Evolutionary conservation across 2,113 vertebrate species (phyloP).

Genomic region (Micromys minutus): DNA sequence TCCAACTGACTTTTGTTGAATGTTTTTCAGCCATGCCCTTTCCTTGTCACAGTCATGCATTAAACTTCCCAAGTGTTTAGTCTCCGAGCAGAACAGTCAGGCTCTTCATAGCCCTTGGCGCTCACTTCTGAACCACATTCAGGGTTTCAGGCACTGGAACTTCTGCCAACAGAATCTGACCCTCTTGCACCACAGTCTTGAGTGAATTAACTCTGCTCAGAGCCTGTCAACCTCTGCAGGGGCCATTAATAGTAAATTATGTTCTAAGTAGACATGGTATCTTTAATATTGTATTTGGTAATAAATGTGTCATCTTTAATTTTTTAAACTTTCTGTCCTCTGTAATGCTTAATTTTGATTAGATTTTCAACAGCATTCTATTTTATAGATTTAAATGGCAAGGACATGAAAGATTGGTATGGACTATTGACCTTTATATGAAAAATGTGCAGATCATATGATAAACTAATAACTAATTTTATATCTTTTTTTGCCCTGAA

Average conservation of each 20-base stretch:
- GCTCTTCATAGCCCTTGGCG: conserved; percentile 71
- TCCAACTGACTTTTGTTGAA: neutral
- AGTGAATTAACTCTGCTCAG: conserved; percentile 39
- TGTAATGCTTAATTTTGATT: conserved; percentile 36
- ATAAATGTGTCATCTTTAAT: neutral
- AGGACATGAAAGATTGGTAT: neutral
- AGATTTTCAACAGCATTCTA: neutral
- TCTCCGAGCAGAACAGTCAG: conserved; percentile 47
- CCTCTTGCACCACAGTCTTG: neutral
- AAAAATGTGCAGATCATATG: neutral
- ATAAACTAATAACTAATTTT: neutral
- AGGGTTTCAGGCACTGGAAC: conserved; percentile 59
- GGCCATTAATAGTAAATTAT: neutral
- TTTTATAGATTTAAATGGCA: neutral
- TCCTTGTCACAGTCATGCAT: conserved; percentile 36
- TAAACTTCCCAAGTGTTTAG: conserved; percentile 60
- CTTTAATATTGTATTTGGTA: neutral
- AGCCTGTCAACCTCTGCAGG: neutral
- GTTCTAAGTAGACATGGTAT: neutral
- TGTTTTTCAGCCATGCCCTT: conserved; percentile 32
- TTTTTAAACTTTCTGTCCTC: conserved; percentile 16
- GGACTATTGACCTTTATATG: neutral
- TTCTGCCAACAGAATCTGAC: conserved; percentile 40
- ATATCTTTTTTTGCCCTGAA: neutral
- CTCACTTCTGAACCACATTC: conserved; percentile 5